These are phyloP conservation scores for Catharus minimus DNA, from an alignment of 2,113 vertebrate species.

Conservation along the genomic window DNA sequence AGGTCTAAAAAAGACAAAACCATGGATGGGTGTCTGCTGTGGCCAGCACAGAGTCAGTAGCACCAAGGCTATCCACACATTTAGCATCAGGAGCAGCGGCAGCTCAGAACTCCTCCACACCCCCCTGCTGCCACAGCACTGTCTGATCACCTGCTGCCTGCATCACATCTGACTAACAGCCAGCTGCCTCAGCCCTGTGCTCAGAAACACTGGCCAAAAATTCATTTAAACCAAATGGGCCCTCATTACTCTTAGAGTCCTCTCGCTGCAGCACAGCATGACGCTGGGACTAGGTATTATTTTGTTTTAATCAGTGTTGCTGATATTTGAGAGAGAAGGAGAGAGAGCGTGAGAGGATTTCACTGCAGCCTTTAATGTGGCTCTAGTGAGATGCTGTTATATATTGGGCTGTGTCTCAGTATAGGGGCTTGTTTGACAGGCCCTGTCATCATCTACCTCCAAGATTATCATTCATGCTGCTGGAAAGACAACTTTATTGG, in stretches of 20 bases:
- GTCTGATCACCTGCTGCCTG: background rate
- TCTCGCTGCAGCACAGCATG: background rate
- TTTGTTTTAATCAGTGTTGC: slow-evolving; percentile 7
- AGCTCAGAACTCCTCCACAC: background rate
- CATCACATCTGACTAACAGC: accelerated
- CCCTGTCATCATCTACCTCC: slow-evolving; percentile 28
- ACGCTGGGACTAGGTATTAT: background rate
- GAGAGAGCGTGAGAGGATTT: background rate
- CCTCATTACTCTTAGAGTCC: background rate
- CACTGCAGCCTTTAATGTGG: slow-evolving; percentile 1
- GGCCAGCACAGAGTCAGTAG: background rate
- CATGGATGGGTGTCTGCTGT: background rate
- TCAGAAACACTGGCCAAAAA: background rate
- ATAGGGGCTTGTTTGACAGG: slow-evolving; percentile 12
- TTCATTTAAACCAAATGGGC: background rate
- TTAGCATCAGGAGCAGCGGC: background rate
- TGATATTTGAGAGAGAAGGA: background rate
- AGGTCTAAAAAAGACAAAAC: background rate
- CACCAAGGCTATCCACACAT: background rate
- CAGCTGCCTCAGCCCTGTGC: background rate
- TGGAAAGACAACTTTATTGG: slow-evolving; percentile 48
- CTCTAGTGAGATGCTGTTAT: background rate
- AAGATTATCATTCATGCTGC: slow-evolving; percentile 47
- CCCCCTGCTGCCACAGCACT: accelerated
- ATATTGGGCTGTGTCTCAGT: background rate